Evolutionary conservation across 2,888 invertebrate species (phyloP).

Genomic region (Hydrotaea cyrtoneurina): DNA sequence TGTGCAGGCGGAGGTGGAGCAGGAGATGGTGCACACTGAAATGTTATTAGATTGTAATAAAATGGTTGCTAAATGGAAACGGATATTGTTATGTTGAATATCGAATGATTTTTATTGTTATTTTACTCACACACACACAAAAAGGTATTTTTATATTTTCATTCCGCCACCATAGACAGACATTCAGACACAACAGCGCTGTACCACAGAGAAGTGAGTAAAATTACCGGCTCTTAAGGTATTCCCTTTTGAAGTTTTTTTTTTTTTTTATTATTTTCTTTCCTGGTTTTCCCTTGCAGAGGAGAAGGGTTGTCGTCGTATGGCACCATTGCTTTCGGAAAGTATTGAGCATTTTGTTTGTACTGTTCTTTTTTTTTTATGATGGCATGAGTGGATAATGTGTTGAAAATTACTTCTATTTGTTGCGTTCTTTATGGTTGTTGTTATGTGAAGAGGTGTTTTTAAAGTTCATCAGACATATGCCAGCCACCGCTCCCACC

Average conservation of each 20-base stretch:
- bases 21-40: slow-evolving; percentile 43
- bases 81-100: slow-evolving; percentile 66
- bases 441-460: slow-evolving; percentile 45
- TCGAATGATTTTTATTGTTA: slow-evolving; percentile 67
- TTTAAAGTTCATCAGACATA: slow-evolving; percentile 54
- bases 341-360: too few relatives aligned
- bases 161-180: neutral
- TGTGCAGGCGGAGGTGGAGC: too few relatives aligned
- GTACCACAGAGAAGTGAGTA: neutral
- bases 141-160: slow-evolving; percentile 13
- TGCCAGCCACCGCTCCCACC: neutral
- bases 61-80: slow-evolving; percentile 64
- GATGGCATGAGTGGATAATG: slow-evolving; percentile 45
- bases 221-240: neutral
- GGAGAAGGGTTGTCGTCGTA: too few relatives aligned
- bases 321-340: too few relatives aligned
- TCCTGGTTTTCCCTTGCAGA: neutral
- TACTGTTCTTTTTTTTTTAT: neutral
- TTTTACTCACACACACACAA: slow-evolving; percentile 25
- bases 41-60: slow-evolving; percentile 65
- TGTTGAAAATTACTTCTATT: slow-evolving; percentile 48
- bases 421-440: slow-evolving; percentile 31
- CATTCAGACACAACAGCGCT: neutral
- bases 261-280: neutral
- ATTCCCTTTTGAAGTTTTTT: neutral